Evolutionary conservation across 2,797 vertebrate genomes (phyloP), one percentile per base, ranked within the genome.

Genomic region (Parauchenoglanis punctatus): DNA sequence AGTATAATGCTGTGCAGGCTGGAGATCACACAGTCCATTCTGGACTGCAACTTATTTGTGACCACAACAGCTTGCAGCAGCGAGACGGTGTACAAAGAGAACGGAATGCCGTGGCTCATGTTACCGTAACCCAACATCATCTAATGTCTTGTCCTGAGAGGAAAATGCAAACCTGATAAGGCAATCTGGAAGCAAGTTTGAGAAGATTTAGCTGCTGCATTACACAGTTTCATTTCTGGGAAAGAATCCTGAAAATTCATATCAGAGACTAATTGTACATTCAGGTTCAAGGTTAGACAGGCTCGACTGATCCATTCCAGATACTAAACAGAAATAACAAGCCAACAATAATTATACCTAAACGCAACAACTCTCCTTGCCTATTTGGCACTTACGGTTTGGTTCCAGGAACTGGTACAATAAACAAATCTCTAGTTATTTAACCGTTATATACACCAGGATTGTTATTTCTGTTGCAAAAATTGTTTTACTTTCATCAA

Each of bases 21-120:
- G 58, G 49, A 87, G 35, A 81, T 40, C 31, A 61, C 8, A 72
- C n/a, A 83, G 70, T 65, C 56, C n/a, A 44, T 40, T 10, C 46
- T 81, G 72, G 49, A 67, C 76, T 82, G 46, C 18, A 72, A 59
- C 68, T 28, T 35, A 83, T 72, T 54, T 87, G 84, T 82, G 31
- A 61, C 44, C 54, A 44, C 67, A 81, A 52, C 70, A 78, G 76
- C 17, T 44, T 83, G 68, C 28, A 40, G 18, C 15, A n/a, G 58
- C 46, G 52, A 76, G 23, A 61, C 15, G 23, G 28, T 83, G 76
- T 76, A 56, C 52, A 88, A 68, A 83, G 80, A 77, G 44, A 89
- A 89, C 25, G 35, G 80, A 88, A 89, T 65, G 80, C 59, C n/a
- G n/a, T 2, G 52, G 81, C 85, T 88, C 87, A 83, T 63, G 85